Evolutionary conservation across 92 coral and sea anemone genomes (phyloP).

Genomic region (Zoanthus sansibaricus): DNA sequence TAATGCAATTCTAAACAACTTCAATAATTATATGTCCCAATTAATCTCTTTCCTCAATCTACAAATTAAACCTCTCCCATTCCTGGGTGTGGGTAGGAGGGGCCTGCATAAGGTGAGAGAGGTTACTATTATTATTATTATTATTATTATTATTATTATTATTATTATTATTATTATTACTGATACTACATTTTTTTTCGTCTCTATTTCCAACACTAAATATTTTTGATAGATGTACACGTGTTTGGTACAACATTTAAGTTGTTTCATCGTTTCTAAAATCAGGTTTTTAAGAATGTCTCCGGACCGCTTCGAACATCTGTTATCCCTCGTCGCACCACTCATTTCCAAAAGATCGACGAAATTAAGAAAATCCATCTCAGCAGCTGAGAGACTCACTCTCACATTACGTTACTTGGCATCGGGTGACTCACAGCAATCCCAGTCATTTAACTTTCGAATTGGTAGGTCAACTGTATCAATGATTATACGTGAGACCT

Average conservation of each 20-base stretch:
- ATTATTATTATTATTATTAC: neutral
- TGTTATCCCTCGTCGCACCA: neutral
- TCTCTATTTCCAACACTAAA: neutral
- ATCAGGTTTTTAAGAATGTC: neutral
- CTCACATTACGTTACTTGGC: constrained; percentile 6
- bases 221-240: neutral
- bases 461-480: constrained; percentile 60
- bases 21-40: neutral
- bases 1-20: neutral
- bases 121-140: neutral
- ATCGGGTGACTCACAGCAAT: constrained; percentile 1
- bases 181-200: neutral
- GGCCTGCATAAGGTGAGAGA: neutral
- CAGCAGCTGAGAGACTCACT: constrained; percentile 42
- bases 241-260: neutral
- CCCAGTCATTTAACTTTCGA: constrained; percentile 43
- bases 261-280: neutral
- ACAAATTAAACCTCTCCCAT: neutral
- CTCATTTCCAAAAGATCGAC: constrained; percentile 1
- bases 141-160: too few species aligned
- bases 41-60: neutral
- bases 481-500: constrained; percentile 55
- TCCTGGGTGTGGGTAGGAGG: neutral
- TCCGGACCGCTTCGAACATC: neutral
- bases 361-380: constrained; percentile 22